Base-by-base conservation (phyloP, 2,888 invertebrate species). In the Torymus tubicola region DNA sequence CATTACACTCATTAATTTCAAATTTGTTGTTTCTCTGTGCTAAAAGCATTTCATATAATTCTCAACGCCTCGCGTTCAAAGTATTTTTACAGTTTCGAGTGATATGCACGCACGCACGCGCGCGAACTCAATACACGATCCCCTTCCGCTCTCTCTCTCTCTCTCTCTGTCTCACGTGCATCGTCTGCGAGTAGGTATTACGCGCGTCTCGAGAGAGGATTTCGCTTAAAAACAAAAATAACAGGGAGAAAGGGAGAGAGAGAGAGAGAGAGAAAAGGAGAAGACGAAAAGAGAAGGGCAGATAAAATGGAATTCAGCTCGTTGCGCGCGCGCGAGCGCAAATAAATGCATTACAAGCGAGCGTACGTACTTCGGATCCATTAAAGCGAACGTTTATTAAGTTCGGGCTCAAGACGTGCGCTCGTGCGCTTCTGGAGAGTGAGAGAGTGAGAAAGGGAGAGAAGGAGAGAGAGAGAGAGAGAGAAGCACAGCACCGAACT, bases 161-260 rank as follows among this genome's bases (percentile, higher is more conserved):
- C n/a, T n/a, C n/a, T n/a, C n/a, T n/a, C n/a, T n/a, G n/a, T n/a
- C n/a, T n/a, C n/a, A n/a, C 24, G 16, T 42, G 42, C 58, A 64
- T 58, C 61, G 58, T 79, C 79, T 61, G 61, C 61, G 74, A 79
- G 64, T 69, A 63, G 73, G 78, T 79, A 79, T 79, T 79, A 74
- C 63, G 68, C 61, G 21, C 50, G 73, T 79, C 79, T 61, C 73
- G 63, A 79, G 73, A 52, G 68, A 79, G 72, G 72, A 73, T 78
- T 79, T 69, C 61, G 67, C 21, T 60, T 65, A 11, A 31, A 12
- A 24, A 71, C 58, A 70, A 42, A n/a, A 5, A 72, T 24, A 70
- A 58, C 16, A 18, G 21, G 63, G 18, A 21, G n/a, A 63, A 57
- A 61, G 24, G 61, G 60, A 70, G 60, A 53, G 52, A 16, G 21